These are phyloP conservation scores for Ceyx margarethae DNA, from an alignment of 2,113 vertebrate genomes.

Conservation along the genomic window DNA sequence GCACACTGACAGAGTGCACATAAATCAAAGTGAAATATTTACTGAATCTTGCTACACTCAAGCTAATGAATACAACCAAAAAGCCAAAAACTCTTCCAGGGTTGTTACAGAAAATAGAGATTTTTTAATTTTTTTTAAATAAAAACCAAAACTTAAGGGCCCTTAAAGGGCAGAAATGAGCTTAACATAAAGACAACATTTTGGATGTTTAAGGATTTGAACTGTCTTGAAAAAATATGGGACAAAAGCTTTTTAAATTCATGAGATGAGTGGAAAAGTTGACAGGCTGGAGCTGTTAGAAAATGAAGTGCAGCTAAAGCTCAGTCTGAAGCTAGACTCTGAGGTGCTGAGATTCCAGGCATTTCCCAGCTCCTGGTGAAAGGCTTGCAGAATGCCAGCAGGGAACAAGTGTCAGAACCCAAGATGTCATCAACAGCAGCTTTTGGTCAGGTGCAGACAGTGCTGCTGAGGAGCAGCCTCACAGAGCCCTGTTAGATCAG, in stretches of 20 bases:
- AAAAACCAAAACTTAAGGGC: background rate
- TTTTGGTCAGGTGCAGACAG: background rate
- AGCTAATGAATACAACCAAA: slow-evolving; percentile 21
- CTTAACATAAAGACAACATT: background rate
- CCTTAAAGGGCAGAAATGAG: background rate
- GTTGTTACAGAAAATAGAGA: background rate
- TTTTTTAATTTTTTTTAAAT: background rate
- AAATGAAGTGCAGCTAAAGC: background rate
- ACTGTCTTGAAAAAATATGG: background rate
- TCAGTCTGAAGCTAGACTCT: background rate
- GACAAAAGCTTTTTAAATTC: background rate
- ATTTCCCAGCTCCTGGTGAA: background rate
- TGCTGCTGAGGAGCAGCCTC: background rate
- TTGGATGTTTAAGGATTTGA: background rate
- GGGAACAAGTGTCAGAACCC: background rate
- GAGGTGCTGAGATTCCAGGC: background rate
- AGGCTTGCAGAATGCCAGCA: background rate
- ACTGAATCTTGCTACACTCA: slow-evolving; percentile 4
- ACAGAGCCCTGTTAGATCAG: background rate
- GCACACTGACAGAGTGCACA: background rate
- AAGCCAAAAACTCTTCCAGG: background rate
- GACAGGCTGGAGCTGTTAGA: background rate
- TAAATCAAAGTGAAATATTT: slow-evolving; percentile 15
- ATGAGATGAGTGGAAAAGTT: background rate
- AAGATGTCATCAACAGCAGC: background rate